Base-by-base conservation (phyloP, 2,888 invertebrate genomes). In the Chorisops tibialis region DNA sequence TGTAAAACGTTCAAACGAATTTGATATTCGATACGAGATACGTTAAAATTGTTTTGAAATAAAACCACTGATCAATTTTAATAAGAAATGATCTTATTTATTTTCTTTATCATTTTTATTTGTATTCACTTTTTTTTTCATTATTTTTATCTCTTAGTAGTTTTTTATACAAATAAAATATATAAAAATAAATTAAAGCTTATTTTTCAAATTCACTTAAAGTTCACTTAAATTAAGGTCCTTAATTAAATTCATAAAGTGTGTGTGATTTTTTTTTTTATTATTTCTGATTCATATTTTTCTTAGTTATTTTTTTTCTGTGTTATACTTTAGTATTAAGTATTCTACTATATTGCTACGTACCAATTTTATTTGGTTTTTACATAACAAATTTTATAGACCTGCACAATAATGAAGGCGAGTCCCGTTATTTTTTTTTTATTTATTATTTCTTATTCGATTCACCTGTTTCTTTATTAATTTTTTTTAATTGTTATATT, bases 71-170 rank as follows among this genome's bases (percentile, higher is more conserved):
- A 61, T 65, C 64, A 51, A 63, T 63, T 67, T 67, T 64, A 4
- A n/a, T 48, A 22, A 30, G 50, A 37, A 49, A 49, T 58, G 54
- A 64, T 22, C 61, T 49, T 64, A 59, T 7, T 3, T 45, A 18
- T 18, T 18, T 45, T 50, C 16, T 35, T 50, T 50, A 37, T 39
- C 66, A 65, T 69, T 60, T 59, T 70, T 69, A 68, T 69, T 68
- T 69, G 67, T 69, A 71, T 70, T 71, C 68, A 69, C 69, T 68
- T 64, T 62, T 67, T 49, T 64, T 61, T 63, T 62, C 63, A 65
- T 43, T 63, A 63, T 63, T 47, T 59, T 35, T 50, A 54, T 59
- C 63, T 48, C 50, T 21, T 41, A 51, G 50, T 66, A 68, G 67
- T 68, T 65, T 54, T 37, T 58, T 61, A 52, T 62, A 61, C 59